Evolutionary conservation across 2,888 invertebrate genomes (phyloP).

Genomic region (Apoderus coryli): DNA sequence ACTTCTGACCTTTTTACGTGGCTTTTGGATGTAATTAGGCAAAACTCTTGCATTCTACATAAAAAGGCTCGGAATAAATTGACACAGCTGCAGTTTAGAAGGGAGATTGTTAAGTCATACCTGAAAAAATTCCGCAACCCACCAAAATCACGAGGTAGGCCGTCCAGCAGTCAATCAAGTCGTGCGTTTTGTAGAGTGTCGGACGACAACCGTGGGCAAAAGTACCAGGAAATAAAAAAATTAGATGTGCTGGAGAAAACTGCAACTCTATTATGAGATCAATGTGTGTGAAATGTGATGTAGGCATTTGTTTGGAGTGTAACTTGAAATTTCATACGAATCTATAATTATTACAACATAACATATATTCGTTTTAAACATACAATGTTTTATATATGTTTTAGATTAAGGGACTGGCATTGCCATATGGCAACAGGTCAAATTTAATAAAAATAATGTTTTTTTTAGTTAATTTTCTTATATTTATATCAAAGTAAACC

Average conservation of each 20-base stretch:
- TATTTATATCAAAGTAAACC: no score
- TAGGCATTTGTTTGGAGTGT: not conserved
- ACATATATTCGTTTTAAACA: no score
- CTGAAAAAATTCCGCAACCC: conserved; percentile 4
- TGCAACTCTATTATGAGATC: not conserved
- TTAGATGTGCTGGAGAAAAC: not conserved
- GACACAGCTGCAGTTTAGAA: conserved; percentile 5
- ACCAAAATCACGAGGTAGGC: conserved; percentile 1
- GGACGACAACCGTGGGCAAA: conserved; percentile 10
- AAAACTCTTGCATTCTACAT: conserved; percentile 10
- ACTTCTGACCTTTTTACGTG: conserved; percentile 10
- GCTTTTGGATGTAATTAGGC: conserved; percentile 8
- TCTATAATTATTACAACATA: no score
- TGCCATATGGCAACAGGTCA: no score
- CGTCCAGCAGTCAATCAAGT: conserved; percentile 4
- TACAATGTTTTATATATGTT: no score
- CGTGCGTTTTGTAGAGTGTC: conserved; percentile 7
- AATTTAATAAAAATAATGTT: no score
- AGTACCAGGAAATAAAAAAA: conserved; percentile 1
- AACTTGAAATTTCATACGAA: conserved; percentile 1
- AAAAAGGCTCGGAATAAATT: conserved; percentile 8
- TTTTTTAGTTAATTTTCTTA: no score
- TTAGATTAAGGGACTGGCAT: no score
- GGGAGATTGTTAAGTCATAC: conserved; percentile 7
- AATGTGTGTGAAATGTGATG: conserved; percentile 1